Evolutionary conservation across 2,888 invertebrate genomes (phyloP).

Genomic region (Himalopsyche anomala): DNA sequence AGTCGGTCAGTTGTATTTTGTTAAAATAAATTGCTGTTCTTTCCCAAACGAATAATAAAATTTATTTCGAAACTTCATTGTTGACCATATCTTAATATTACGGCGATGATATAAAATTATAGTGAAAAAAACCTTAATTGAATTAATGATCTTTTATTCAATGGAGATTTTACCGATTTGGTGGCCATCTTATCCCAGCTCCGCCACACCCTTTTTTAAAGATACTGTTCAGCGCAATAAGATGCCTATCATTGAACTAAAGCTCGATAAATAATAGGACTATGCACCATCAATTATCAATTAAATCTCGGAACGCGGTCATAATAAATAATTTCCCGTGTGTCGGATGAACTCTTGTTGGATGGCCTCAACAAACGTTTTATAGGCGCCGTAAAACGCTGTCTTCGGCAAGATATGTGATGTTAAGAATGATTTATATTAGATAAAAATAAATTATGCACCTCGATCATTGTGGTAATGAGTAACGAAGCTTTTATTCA

Average conservation of each 20-base stretch:
- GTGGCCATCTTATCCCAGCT: not conserved
- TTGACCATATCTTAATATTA: too few relatives aligned
- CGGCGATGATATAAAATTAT: too few relatives aligned
- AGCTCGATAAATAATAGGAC: conserved; percentile 55
- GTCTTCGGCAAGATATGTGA: not conserved
- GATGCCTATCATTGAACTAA: conserved; percentile 37
- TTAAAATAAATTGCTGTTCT: too few relatives aligned
- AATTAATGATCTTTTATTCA: too few relatives aligned
- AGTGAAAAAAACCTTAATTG: too few relatives aligned
- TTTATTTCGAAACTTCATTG: too few relatives aligned
- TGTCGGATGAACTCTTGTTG: not conserved
- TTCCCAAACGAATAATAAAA: too few relatives aligned
- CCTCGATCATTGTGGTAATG: too few relatives aligned
- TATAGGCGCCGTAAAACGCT: conserved; percentile 34
- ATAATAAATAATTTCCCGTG: conserved; percentile 51
- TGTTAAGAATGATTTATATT: conserved; percentile 11
- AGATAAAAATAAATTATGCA: too few relatives aligned
- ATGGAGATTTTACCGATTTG: too few relatives aligned
- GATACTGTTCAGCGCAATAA: not conserved
- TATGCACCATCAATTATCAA: conserved; percentile 59
- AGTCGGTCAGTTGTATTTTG: too few relatives aligned
- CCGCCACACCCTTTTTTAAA: not conserved
- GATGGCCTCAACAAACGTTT: conserved; percentile 15
- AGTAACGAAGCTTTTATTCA: too few relatives aligned
- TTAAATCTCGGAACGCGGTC: conserved; percentile 51